Conservation (phyloP, 2,797 vertebrate genomes). For the Lepus townsendii region DNA sequence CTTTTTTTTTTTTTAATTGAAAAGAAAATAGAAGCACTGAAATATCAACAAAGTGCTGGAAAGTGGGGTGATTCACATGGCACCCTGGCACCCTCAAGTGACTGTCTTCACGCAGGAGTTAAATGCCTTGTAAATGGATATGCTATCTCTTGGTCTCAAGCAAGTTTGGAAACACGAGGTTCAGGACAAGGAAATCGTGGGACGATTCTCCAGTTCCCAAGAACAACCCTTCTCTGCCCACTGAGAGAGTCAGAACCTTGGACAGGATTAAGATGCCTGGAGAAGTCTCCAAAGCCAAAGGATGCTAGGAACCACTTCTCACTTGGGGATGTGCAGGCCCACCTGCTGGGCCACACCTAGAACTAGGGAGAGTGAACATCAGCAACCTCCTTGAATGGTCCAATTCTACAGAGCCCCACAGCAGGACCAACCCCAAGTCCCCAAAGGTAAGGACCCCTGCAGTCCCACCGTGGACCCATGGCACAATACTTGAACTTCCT, state of each 20-base stretch:
- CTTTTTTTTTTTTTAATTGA: no score
- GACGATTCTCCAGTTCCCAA: background rate
- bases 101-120: background rate
- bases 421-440: background rate
- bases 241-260: slow-evolving; percentile 17
- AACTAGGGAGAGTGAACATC: background rate
- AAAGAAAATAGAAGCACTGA: slow-evolving; percentile 20
- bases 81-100: background rate
- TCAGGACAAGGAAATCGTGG: slow-evolving; percentile 27
- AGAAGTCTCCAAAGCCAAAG: background rate
- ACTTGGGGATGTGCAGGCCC: background rate
- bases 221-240: background rate
- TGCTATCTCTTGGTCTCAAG: slow-evolving; percentile 27
- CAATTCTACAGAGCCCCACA: background rate
- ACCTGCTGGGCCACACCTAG: background rate
- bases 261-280: background rate
- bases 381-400: background rate
- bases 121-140: background rate
- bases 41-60: background rate
- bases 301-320: background rate
- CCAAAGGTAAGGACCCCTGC: background rate
- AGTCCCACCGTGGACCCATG: background rate
- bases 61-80: background rate
- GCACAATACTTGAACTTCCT: background rate
- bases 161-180: slow-evolving; percentile 4